These are phyloP conservation scores for Eristalis tenax DNA, from an alignment of 2,888 invertebrate genomes.

Conservation along the genomic window DNA sequence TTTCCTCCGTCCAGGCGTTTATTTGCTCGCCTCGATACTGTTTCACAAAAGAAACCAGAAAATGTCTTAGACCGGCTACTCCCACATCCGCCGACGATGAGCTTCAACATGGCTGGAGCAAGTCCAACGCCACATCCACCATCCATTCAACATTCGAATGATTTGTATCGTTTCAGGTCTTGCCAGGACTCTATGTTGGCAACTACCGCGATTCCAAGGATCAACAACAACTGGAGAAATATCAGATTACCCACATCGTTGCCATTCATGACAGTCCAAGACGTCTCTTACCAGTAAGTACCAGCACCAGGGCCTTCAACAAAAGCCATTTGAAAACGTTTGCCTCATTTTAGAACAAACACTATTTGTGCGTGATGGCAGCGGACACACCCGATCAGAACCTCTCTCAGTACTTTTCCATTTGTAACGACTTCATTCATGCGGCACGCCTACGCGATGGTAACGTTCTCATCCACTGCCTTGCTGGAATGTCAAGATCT, in stretches of 20 bases:
- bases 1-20: neutral
- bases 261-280: constrained; percentile 97
- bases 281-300: constrained; percentile 90
- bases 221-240: constrained; percentile 91
- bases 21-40: neutral
- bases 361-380: constrained; percentile 97
- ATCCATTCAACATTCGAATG: neutral
- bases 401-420: constrained; percentile 94
- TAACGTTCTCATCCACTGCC: constrained; percentile 95
- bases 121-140: constrained; percentile 49
- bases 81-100: constrained; percentile 68
- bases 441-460: constrained; percentile 94
- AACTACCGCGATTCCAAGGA: constrained; percentile 98
- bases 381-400: constrained; percentile 98
- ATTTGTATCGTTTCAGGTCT: constrained; percentile 84
- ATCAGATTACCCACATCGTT: constrained; percentile 96
- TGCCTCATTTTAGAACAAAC: constrained; percentile 89
- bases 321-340: neutral
- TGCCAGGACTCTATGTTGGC: constrained; percentile 96
- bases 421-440: constrained; percentile 98
- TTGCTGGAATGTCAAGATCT: constrained; percentile 98
- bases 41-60: neutral
- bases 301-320: neutral
- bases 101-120: constrained; percentile 77
- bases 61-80: neutral